Base-by-base conservation (phyloP, 1,140 invertebrate genomes). In the Eubasilissa regina region DNA sequence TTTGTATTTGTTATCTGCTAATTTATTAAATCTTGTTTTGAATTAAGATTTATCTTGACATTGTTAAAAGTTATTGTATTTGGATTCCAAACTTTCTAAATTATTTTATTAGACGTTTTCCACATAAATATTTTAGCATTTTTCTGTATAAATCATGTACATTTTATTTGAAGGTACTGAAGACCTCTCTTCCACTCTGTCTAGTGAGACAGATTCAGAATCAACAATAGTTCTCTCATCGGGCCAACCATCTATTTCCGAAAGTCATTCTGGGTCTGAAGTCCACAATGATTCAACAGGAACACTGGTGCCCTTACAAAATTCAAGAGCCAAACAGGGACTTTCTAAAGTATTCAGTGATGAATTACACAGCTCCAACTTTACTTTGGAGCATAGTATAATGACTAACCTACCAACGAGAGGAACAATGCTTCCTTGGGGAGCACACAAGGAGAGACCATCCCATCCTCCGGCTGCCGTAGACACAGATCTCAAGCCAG, bases 401-500 rank as follows among this genome's bases (percentile, higher is more conserved):
- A 53, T 44, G 13, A 12, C 21, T 4, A 77, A 44, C 19, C 15
- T 75, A 45, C 44, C 75, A 7, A 62, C 74, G 0, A 58, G 81
- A 87, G 88, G 87, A 10, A 90, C 90, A 60, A 90, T 94, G 75
- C 84, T 96, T 75, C 95, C 95, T 47, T 96, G 95, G 95, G 94
- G 94, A 77, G 92, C 92, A 12, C 93, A 94, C 79, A 96, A 96
- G 85, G 94, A 94, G 84, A 89, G 94, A 44, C 90, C 91, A 0
- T 89, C 91, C 48, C 89, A 92, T 43, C 90, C 92, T 68, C 87
- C 89, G 75, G 85, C 90, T 19, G 89, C 87, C 75, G 84, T 86
- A 4, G 93, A 94, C 80, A 91, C 92, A 83, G 92, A 94, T 85
- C 85, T 94, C 13, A 89, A 94, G 76, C 96, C 97, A 0, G 97